Percentiles rank a stretch among this genome's conserved stretches.
Conservation (phyloP, 2,888 invertebrate species). For the Neocrepidodera transversa region DNA sequence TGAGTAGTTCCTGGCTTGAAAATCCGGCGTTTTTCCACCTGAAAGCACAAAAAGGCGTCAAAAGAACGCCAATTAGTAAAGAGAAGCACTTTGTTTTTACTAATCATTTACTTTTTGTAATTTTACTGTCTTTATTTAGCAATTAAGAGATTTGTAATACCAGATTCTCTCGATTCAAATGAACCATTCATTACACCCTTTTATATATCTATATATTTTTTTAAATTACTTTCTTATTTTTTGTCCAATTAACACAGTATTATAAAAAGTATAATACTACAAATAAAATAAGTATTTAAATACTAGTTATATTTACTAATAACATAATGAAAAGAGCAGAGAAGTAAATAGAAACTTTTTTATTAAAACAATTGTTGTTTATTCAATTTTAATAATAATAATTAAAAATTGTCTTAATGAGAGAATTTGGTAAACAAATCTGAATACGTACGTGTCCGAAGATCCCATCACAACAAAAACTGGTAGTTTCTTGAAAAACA, state of each 20-base stretch:
- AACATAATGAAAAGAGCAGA: too few relatives aligned
- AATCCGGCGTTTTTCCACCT: conserved; percentile 98
- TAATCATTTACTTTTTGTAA: conserved; percentile 37
- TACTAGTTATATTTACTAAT: too few relatives aligned
- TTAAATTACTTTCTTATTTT: neutral
- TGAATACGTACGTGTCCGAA: conserved; percentile 62
- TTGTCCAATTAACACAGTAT: neutral
- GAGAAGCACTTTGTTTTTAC: conserved; percentile 44
- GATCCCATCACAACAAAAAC: conserved; percentile 51
- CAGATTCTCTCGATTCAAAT: conserved; percentile 46
- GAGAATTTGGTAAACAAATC: conserved; percentile 55
- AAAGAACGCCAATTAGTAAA: conserved; percentile 47
- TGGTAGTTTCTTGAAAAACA: conserved; percentile 57
- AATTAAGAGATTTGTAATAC: conserved; percentile 43
- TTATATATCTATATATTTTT: too few relatives aligned
- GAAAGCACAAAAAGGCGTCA: conserved; percentile 61
- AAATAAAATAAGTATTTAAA: too few relatives aligned
- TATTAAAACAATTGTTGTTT: too few relatives aligned
- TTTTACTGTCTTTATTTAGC: conserved; percentile 38
- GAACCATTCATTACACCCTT: neutral
- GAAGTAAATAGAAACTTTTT: too few relatives aligned
- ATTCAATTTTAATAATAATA: too few relatives aligned
- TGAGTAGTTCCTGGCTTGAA: conserved; percentile 91
- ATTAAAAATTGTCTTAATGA: conserved; percentile 19
- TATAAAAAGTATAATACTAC: too few relatives aligned